phyloP scores from a whole-genome alignment of 2,888 invertebrate species.

The Harpalus rufipes region DNA sequence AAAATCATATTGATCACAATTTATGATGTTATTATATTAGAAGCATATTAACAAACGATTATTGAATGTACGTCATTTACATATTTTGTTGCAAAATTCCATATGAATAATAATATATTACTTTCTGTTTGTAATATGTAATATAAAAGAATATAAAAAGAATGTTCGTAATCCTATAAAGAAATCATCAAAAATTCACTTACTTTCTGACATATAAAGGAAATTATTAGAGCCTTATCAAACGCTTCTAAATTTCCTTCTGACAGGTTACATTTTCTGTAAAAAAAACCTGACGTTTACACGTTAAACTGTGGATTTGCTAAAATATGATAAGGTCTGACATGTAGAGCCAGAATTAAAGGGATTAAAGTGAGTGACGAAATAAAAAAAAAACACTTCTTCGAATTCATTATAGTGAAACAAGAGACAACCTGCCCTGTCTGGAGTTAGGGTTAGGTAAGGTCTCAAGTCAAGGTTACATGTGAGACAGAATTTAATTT shows the following conservation, averaged over 20 bases:
- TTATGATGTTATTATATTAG: background rate
- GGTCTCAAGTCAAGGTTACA: background rate
- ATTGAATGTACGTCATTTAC: no score
- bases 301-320: background rate
- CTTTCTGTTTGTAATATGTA: no score
- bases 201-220: background rate
- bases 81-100: no score
- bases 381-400: background rate
- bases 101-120: no score
- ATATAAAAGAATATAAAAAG: no score
- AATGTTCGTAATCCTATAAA: no score
- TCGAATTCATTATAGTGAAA: conserved; percentile 2
- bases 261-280: background rate
- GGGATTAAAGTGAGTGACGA: background rate
- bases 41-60: background rate
- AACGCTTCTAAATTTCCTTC: background rate
- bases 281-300: background rate
- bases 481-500: background rate
- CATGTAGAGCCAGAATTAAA: background rate
- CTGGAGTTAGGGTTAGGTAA: background rate
- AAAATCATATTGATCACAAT: background rate
- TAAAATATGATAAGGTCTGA: background rate
- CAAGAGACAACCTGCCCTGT: background rate
- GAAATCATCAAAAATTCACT: background rate
- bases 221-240: background rate